These are phyloP conservation scores for Sebastes matsubarae DNA, from an alignment of 2,797 vertebrate species.

Conservation along the genomic window DNA sequence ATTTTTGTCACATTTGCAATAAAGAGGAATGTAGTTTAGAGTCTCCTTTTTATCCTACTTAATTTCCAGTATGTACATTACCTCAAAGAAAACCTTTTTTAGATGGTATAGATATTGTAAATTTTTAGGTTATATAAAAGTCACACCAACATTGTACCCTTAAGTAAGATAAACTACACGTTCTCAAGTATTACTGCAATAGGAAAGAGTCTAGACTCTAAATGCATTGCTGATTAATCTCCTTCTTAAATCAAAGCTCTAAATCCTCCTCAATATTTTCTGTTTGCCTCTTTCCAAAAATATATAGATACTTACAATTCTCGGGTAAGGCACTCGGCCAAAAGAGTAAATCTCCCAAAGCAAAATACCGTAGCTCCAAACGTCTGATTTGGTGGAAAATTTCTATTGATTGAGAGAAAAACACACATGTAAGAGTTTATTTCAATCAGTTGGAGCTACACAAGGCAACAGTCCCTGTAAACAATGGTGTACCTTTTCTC, in stretches of 20 bases:
- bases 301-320: conserved; percentile 90
- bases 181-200: neutral
- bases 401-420: conserved; percentile 79
- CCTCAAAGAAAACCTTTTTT: neutral
- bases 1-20: neutral
- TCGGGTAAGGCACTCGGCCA: conserved; percentile 97
- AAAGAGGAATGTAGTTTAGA: neutral
- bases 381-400: conserved; percentile 98
- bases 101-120: neutral
- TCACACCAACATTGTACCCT: neutral
- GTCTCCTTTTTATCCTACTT: neutral
- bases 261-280: neutral
- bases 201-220: neutral
- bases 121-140: neutral
- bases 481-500: conserved; percentile 88
- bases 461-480: neutral
- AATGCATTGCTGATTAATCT: neutral
- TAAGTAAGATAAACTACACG: neutral
- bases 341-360: conserved; percentile 99
- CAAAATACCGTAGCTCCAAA: conserved; percentile 98
- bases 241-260: neutral
- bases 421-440: neutral
- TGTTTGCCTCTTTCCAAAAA: neutral
- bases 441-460: neutral
- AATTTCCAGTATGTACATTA: neutral